Conservation (phyloP, 2,113 vertebrate genomes). For the Python bivittatus region DNA sequence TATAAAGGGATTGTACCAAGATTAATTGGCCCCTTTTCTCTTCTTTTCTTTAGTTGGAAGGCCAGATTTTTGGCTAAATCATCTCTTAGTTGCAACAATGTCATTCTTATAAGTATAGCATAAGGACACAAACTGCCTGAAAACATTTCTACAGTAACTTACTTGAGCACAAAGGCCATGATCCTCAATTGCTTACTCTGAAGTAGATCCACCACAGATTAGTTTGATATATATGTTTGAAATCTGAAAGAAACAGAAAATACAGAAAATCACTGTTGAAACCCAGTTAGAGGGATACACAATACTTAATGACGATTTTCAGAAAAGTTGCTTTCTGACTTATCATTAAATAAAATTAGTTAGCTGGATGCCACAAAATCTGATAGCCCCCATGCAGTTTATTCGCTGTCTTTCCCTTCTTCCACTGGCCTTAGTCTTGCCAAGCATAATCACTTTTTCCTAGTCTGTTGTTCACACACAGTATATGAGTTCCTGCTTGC, state of each 20-base stretch:
- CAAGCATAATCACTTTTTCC: neutral
- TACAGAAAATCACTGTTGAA: neutral
- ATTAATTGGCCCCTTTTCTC: constrained; percentile 16
- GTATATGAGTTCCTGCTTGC: neutral
- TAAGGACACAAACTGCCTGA: neutral
- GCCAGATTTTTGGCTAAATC: neutral
- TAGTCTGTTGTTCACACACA: neutral
- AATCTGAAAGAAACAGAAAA: neutral
- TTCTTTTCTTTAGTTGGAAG: neutral
- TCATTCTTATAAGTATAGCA: neutral
- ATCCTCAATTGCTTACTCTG: neutral
- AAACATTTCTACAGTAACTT: neutral
- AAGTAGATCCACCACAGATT: neutral
- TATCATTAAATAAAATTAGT: neutral
- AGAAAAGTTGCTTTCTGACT: neutral
- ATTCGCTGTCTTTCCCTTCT: neutral
- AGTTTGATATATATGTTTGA: neutral
- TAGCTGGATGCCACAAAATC: neutral
- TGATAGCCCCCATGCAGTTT: neutral
- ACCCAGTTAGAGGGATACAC: neutral
- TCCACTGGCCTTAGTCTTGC: neutral
- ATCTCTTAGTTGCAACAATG: neutral
- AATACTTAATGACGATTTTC: neutral
- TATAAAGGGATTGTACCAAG: neutral
- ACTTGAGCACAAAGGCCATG: neutral